These are phyloP conservation scores for Venturia canescens DNA, from an alignment of 1,140 invertebrate genomes.

Conservation along the genomic window DNA sequence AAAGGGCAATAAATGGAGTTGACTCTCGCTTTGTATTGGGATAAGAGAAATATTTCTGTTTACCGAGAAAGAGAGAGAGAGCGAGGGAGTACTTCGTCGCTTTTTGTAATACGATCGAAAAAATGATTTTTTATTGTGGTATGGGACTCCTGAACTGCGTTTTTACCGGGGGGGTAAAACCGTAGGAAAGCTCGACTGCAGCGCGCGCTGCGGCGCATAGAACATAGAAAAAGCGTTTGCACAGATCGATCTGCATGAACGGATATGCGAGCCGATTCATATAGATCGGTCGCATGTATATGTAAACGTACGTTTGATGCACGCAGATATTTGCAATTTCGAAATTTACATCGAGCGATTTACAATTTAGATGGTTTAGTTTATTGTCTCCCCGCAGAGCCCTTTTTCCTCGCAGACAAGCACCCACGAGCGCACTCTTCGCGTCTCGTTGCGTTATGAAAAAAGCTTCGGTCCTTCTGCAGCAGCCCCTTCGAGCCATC, in stretches of 20 bases:
- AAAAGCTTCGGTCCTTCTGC: constrained; percentile 57
- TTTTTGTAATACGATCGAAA: too few species aligned
- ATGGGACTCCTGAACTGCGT: too few species aligned
- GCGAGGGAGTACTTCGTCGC: too few species aligned
- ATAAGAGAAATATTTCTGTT: too few species aligned
- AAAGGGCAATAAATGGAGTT: too few species aligned
- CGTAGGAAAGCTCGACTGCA: not conserved
- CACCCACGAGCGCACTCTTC: not conserved
- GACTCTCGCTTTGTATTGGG: too few species aligned
- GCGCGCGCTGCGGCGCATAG: not conserved
- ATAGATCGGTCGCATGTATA: not conserved
- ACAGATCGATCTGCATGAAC: not conserved
- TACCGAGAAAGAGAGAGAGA: too few species aligned
- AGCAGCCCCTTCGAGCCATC: constrained; percentile 35
- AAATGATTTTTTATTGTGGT: too few species aligned
- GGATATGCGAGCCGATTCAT: too few species aligned
- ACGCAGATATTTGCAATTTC: constrained; percentile 66
- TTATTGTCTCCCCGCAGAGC: constrained; percentile 64
- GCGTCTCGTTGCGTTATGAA: constrained; percentile 63
- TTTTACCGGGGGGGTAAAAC: not conserved
- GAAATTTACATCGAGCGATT: constrained; percentile 66
- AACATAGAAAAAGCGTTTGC: not conserved
- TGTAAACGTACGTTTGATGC: constrained; percentile 38
- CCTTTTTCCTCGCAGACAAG: constrained; percentile 52
- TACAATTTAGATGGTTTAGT: constrained; percentile 70